These are phyloP conservation scores for Idaea straminata DNA, from an alignment of 2,888 invertebrate species.

Conservation along the genomic window DNA sequence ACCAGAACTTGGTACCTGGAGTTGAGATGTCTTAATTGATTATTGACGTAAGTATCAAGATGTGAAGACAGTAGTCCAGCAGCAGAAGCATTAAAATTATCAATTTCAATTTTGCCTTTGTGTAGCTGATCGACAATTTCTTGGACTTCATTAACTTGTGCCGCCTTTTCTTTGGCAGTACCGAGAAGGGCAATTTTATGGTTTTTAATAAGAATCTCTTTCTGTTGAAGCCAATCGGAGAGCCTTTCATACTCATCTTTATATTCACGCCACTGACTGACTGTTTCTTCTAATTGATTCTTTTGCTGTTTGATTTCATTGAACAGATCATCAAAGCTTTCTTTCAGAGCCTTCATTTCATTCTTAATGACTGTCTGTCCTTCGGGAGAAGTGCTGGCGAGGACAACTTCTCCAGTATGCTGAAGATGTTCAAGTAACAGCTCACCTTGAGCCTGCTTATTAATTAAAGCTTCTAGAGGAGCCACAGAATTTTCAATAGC, in stretches of 20 bases:
- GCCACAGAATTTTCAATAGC: slow-evolving; percentile 94
- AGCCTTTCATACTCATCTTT: slow-evolving; percentile 95
- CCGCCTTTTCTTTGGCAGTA: slow-evolving; percentile 89
- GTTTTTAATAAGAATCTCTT: slow-evolving; percentile 93
- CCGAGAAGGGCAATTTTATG: slow-evolving; percentile 91
- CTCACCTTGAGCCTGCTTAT: slow-evolving; percentile 95
- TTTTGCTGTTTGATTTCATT: slow-evolving; percentile 93
- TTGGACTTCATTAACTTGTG: slow-evolving; percentile 90
- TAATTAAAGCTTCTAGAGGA: slow-evolving; percentile 91
- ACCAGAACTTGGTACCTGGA: slow-evolving; percentile 94
- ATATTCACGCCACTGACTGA: slow-evolving; percentile 92
- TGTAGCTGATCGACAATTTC: slow-evolving; percentile 86
- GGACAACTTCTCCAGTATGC: slow-evolving; percentile 92
- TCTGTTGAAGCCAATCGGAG: slow-evolving; percentile 95
- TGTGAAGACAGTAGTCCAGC: slow-evolving; percentile 89
- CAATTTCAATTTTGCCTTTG: slow-evolving; percentile 90
- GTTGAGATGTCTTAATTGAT: slow-evolving; percentile 91
- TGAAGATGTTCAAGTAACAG: slow-evolving; percentile 91
- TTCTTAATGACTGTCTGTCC: slow-evolving; percentile 90
- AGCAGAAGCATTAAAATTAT: slow-evolving; percentile 90
- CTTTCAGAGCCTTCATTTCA: slow-evolving; percentile 91
- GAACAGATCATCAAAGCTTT: slow-evolving; percentile 91
- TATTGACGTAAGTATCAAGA: slow-evolving; percentile 92
- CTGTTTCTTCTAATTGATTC: slow-evolving; percentile 88
- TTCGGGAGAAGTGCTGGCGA: slow-evolving; percentile 89